These are phyloP conservation scores for Nicator chloris DNA, from an alignment of 2,113 vertebrate genomes.

Conservation along the genomic window DNA sequence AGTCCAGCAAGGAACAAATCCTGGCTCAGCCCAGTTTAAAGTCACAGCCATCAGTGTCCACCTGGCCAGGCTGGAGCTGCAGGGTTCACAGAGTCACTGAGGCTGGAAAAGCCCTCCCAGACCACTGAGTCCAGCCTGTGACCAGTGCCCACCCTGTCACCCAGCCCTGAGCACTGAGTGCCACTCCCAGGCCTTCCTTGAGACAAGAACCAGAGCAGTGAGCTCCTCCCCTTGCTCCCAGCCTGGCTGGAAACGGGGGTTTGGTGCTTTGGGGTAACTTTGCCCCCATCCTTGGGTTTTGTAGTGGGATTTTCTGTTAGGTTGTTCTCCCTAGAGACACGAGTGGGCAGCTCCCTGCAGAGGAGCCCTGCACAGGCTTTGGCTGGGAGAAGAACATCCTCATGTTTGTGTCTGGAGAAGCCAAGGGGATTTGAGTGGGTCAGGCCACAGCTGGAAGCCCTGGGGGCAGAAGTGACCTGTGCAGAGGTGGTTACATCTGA, in stretches of 20 bases:
- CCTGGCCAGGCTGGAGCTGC: neutral
- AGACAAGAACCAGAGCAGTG: neutral
- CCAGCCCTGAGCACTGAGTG: neutral
- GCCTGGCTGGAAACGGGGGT: neutral
- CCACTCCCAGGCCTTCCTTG: neutral
- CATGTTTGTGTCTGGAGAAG: neutral
- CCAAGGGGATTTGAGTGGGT: neutral
- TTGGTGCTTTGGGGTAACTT: neutral
- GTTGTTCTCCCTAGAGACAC: neutral
- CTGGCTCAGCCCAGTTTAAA: neutral
- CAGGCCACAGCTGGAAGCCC: neutral
- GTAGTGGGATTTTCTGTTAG: neutral
- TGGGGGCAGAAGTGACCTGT: accelerated
- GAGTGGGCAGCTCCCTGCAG: neutral
- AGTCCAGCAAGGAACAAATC: neutral
- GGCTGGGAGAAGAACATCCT: neutral
- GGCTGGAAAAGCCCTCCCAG: neutral
- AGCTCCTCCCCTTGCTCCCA: neutral
- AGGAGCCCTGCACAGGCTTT: neutral
- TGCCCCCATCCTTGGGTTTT: neutral
- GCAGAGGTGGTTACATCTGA: neutral
- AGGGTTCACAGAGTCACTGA: neutral
- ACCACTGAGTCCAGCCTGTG: neutral
- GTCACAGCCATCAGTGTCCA: neutral
- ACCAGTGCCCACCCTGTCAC: neutral